These are phyloP conservation scores for Plagiodera versicolora DNA, from an alignment of 2,888 invertebrate genomes.

Conservation along the genomic window DNA sequence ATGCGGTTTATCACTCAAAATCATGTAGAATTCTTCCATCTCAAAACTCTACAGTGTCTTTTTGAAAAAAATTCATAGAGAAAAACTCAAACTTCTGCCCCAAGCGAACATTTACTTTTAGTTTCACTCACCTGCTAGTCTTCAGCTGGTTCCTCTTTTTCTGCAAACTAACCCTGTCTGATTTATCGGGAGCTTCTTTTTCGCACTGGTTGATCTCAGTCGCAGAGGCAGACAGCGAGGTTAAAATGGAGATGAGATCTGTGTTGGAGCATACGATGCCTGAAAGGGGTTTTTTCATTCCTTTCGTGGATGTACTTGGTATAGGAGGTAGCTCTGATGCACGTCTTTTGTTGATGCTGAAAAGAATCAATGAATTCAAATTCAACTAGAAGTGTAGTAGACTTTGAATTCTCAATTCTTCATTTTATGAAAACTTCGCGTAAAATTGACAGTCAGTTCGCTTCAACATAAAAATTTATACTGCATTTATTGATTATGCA, in stretches of 20 bases:
- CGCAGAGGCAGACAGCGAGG: constrained; percentile 77
- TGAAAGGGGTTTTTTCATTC: constrained; percentile 48
- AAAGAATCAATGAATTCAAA: no score
- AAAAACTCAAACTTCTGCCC: no score
- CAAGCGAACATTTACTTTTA: neutral
- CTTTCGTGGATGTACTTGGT: constrained; percentile 42
- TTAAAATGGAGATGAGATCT: constrained; percentile 77
- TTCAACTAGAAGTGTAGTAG: no score
- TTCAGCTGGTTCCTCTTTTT: constrained; percentile 64
- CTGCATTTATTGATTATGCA: no score
- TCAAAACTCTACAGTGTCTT: no score
- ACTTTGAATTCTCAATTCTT: no score
- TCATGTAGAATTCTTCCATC: no score
- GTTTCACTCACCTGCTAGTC: constrained; percentile 52
- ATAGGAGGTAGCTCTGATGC: constrained; percentile 70
- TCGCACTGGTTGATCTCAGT: constrained; percentile 76
- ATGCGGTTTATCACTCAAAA: no score
- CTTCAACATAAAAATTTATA: no score
- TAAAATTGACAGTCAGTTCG: no score
- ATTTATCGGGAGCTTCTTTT: constrained; percentile 45
- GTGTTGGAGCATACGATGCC: constrained; percentile 82
- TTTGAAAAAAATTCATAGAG: no score
- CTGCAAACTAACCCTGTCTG: constrained; percentile 31
- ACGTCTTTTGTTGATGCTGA: constrained; percentile 59
- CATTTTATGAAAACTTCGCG: no score